Conservation (phyloP, 2,888 invertebrate genomes). For the Tyria jacobaeae region DNA sequence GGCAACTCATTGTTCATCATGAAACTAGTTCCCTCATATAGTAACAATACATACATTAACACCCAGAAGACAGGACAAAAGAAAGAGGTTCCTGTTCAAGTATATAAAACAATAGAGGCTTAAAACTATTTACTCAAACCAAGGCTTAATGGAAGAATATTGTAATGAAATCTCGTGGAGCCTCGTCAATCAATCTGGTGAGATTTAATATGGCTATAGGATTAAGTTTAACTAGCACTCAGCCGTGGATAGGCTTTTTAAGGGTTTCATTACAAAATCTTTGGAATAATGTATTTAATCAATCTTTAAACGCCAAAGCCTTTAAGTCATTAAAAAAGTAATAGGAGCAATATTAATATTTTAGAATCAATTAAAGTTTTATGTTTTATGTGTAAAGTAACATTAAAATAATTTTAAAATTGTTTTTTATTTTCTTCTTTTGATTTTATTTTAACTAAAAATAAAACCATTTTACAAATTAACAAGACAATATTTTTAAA, state of each 20-base stretch:
- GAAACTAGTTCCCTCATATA: conserved; percentile 8
- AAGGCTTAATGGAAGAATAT: conserved; percentile 54
- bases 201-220: conserved; percentile 48
- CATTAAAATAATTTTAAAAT: too few relatives aligned
- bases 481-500: neutral
- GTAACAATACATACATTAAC: conserved; percentile 22
- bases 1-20: conserved; percentile 7
- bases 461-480: too few relatives aligned
- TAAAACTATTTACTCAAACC: conserved; percentile 56
- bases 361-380: too few relatives aligned
- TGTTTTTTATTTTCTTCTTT: too few relatives aligned
- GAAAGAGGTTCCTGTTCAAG: conserved; percentile 23
- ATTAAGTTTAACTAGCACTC: conserved; percentile 45
- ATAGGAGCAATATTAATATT: too few relatives aligned
- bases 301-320: too few relatives aligned
- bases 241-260: conserved; percentile 19
- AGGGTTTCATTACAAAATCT: too few relatives aligned
- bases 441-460: too few relatives aligned
- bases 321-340: too few relatives aligned
- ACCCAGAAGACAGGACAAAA: conserved; percentile 23
- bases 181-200: conserved; percentile 63
- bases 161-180: conserved; percentile 60
- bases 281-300: too few relatives aligned
- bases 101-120: conserved; percentile 40
- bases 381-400: too few relatives aligned